phyloP scores from a whole-genome alignment of 2,888 invertebrate species.

The Chaitophorus viminalis region DNA sequence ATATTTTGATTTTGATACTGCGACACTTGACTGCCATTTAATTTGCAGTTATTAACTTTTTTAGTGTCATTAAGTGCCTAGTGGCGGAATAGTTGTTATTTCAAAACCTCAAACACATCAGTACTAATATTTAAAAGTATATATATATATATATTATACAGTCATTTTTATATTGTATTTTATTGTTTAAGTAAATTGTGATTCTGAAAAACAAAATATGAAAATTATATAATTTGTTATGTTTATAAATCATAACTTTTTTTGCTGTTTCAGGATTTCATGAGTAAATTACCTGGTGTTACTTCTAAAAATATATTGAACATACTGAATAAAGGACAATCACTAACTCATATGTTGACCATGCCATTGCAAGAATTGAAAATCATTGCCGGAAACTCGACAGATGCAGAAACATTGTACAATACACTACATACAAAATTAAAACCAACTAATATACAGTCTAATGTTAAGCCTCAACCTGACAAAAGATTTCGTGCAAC shows the following conservation, averaged over 20 bases:
- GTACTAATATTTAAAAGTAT: no score
- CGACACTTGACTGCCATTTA: no score
- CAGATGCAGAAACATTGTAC: constrained; percentile 76
- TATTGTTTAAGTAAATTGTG: no score
- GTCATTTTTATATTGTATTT: no score
- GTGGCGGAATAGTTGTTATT: no score
- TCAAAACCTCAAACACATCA: no score
- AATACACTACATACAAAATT: constrained; percentile 73
- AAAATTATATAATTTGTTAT: neutral
- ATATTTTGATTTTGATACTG: no score
- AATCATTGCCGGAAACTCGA: constrained; percentile 78
- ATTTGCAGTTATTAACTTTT: no score
- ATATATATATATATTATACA: no score
- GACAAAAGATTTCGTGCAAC: constrained; percentile 45
- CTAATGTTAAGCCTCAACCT: constrained; percentile 17
- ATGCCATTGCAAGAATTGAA: constrained; percentile 76
- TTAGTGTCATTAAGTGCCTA: no score
- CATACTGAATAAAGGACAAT: constrained; percentile 76
- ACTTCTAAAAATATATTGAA: constrained; percentile 84
- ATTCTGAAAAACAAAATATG: no score
- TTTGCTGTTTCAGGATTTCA: constrained; percentile 77
- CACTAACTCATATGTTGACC: constrained; percentile 71
- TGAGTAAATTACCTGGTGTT: constrained; percentile 89
- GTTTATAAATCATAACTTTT: neutral
- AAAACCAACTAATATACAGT: constrained; percentile 26